These are phyloP conservation scores for Vimba vimba DNA, from an alignment of 2,113 vertebrate species.

Conservation along the genomic window DNA sequence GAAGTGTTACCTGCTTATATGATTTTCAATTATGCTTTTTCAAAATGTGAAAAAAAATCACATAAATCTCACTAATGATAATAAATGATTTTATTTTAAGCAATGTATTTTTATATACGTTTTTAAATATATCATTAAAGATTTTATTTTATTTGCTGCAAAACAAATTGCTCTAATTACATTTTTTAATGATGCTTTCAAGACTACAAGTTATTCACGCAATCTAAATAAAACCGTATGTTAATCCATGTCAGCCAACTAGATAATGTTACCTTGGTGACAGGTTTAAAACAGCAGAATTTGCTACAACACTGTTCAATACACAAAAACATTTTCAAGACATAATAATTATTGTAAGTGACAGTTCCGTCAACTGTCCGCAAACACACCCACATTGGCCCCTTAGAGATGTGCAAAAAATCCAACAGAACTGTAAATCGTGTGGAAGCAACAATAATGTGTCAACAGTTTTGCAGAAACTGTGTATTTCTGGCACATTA, in stretches of 20 bases:
- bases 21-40: background rate
- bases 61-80: background rate
- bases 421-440: background rate
- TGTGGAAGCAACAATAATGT: background rate
- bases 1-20: background rate
- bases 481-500: background rate
- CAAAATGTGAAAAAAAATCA: background rate
- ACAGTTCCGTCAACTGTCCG: background rate
- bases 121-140: background rate
- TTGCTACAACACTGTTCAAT: background rate
- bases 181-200: background rate
- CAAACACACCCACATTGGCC: background rate
- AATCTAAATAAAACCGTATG: background rate
- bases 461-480: conserved; percentile 19
- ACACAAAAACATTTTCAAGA: background rate
- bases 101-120: background rate
- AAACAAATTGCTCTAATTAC: background rate
- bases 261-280: background rate
- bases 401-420: background rate
- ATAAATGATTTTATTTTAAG: background rate
- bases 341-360: background rate
- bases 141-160: background rate
- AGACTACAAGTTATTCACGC: background rate
- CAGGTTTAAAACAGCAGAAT: background rate
- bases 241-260: background rate